A percentile compares a stretch with the other conserved stretches of the same genome.
These are phyloP conservation scores for Aphidius gifuensis DNA, from an alignment of 1,140 invertebrate species.

Conservation along the genomic window DNA sequence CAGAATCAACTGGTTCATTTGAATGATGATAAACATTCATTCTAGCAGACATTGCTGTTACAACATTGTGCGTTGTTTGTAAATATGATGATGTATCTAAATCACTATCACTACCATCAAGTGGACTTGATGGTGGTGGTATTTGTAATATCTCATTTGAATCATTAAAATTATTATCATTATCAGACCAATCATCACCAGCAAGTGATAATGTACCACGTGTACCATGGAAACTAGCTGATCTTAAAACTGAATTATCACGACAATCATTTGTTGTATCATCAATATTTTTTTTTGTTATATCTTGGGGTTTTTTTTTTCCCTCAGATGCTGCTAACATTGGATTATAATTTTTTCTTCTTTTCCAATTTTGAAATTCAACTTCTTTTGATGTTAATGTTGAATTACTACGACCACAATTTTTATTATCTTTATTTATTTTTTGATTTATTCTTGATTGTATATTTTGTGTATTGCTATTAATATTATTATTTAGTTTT, in stretches of 20 bases:
- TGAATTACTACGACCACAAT: constrained; percentile 59
- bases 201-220: constrained; percentile 41
- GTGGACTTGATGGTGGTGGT: constrained; percentile 40
- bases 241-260: constrained; percentile 53
- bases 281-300: constrained; percentile 45
- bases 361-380: constrained; percentile 89
- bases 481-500: constrained; percentile 34
- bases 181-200: constrained; percentile 39
- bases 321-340: constrained; percentile 83
- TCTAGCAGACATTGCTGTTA: constrained; percentile 62
- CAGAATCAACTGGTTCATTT: constrained; percentile 35
- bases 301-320: constrained; percentile 57
- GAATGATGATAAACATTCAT: constrained; percentile 43
- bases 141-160: constrained; percentile 35
- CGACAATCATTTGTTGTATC: constrained; percentile 38
- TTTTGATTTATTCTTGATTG: constrained; percentile 30
- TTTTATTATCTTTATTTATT: constrained; percentile 36
- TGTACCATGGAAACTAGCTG: constrained; percentile 59
- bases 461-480: not conserved
- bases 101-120: constrained; percentile 42
- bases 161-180: constrained; percentile 31
- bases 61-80: constrained; percentile 55
- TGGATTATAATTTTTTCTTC: constrained; percentile 86
- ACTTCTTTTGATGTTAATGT: constrained; percentile 68
- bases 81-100: constrained; percentile 41